Conservation (phyloP, 2,888 invertebrate species). For the Callinectes sapidus region DNA sequence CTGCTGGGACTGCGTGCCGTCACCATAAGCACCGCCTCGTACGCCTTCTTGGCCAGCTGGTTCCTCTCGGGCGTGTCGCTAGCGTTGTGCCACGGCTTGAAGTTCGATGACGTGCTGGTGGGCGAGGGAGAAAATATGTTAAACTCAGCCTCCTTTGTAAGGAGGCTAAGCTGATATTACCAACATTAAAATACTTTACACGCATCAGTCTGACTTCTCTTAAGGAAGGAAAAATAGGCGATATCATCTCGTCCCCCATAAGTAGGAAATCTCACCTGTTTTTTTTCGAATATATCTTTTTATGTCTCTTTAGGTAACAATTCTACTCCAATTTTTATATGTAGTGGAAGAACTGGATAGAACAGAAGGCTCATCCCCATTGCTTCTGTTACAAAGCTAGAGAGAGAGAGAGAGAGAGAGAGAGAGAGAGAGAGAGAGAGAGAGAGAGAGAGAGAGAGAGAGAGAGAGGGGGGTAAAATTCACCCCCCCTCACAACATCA, state of each 20-base stretch:
- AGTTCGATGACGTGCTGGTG: conserved; percentile 76
- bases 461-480: not conserved
- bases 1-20: conserved; percentile 82
- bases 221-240: not conserved
- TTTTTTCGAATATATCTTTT: not conserved
- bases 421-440: not conserved
- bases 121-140: not conserved
- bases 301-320: too few relatives aligned
- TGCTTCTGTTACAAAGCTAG: not conserved
- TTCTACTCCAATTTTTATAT: too few relatives aligned
- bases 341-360: too few relatives aligned
- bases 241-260: too few relatives aligned
- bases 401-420: not conserved
- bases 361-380: not conserved
- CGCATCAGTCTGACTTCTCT: too few relatives aligned
- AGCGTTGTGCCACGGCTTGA: conserved; percentile 89
- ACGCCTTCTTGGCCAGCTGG: conserved; percentile 88
- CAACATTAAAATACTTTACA: too few relatives aligned
- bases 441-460: not conserved
- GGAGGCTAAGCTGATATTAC: too few relatives aligned
- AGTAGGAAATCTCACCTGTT: too few relatives aligned
- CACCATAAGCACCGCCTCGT: conserved; percentile 90
- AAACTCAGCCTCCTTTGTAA: too few relatives aligned
- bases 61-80: conserved; percentile 89
- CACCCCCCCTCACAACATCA: not conserved